phyloP scores from a whole-genome alignment of 2,888 invertebrate genomes.

The Carabus problematicus region DNA sequence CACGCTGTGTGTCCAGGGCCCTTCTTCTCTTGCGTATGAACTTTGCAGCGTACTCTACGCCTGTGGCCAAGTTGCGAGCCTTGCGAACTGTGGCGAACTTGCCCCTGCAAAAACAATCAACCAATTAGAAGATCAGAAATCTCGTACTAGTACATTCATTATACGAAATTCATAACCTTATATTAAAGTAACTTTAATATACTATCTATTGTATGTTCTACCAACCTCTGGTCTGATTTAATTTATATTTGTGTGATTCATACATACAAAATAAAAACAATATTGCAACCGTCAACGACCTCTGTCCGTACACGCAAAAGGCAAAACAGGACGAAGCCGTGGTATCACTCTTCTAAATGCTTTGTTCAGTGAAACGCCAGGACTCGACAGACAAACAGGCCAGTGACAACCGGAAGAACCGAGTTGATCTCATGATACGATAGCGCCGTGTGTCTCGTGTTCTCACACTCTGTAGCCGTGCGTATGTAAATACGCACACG shows the following conservation, averaged over 20 bases:
- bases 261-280: constrained; percentile 28
- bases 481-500: constrained; percentile 3
- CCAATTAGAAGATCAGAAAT: constrained; percentile 25
- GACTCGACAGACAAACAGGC: constrained; percentile 12
- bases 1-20: constrained; percentile 83
- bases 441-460: constrained; percentile 26
- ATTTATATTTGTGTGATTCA: constrained; percentile 8
- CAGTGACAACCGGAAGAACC: constrained; percentile 26
- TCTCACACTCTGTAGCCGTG: constrained; percentile 17
- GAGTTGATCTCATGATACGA: constrained; percentile 24
- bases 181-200: not conserved
- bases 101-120: constrained; percentile 74
- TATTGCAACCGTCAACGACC: constrained; percentile 26
- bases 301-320: constrained; percentile 4
- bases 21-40: constrained; percentile 91
- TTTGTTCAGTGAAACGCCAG: constrained; percentile 8
- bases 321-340: constrained; percentile 12
- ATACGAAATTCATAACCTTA: too few relatives aligned
- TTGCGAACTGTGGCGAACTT: constrained; percentile 96
- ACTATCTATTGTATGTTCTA: not conserved
- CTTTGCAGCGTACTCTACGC: constrained; percentile 94
- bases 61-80: constrained; percentile 85
- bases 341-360: constrained; percentile 4
- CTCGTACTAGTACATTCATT: too few relatives aligned
- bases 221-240: not conserved